phyloP scores from a whole-genome alignment of 2,888 invertebrate genomes.

The Microctonus aethiopoides region DNA sequence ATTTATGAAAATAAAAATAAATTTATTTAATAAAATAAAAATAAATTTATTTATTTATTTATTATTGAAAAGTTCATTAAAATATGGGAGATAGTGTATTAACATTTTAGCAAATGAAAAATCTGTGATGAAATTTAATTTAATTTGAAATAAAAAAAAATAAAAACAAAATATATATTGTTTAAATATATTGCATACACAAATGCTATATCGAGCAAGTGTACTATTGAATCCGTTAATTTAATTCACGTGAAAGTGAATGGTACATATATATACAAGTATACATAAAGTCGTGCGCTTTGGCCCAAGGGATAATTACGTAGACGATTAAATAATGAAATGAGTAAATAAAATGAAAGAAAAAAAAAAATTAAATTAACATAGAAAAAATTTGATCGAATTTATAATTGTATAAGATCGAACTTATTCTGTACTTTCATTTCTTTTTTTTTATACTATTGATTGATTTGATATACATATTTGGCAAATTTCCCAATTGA shows the following conservation, averaged over 20 bases:
- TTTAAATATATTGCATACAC: background rate
- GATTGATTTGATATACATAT: background rate
- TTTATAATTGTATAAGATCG: no score
- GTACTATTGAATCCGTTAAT: conserved; percentile 30
- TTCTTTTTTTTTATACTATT: no score
- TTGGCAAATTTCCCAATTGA: background rate
- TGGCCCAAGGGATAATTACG: conserved; percentile 23
- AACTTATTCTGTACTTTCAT: background rate
- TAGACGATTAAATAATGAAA: background rate
- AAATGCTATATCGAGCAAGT: background rate
- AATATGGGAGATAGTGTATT: background rate
- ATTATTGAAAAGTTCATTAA: no score
- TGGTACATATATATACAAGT: conserved; percentile 12
- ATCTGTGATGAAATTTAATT: background rate
- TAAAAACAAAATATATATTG: background rate
- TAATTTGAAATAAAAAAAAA: background rate
- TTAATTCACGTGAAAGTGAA: conserved; percentile 42
- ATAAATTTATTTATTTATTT: no score
- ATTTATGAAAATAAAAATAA: no score
- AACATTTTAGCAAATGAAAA: background rate
- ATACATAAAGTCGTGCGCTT: conserved; percentile 17
- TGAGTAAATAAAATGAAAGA: background rate
- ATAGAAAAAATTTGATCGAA: no score
- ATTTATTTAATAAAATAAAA: no score
- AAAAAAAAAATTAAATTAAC: background rate